Evolutionary conservation across 2,113 vertebrate species (phyloP).

Genomic region (Seriola aureovittata): DNA sequence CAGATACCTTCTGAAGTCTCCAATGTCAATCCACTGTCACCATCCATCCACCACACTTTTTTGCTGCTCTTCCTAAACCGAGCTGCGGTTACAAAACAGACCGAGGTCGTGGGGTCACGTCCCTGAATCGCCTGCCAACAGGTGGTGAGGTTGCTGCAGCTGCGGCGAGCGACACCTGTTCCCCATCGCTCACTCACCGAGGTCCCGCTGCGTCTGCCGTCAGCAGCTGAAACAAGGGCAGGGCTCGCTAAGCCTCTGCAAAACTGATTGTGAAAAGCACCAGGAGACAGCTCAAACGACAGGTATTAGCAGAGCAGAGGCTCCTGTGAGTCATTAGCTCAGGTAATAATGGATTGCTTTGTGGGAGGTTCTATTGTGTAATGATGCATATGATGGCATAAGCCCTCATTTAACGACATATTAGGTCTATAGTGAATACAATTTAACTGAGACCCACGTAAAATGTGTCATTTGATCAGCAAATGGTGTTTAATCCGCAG

Average conservation of each 20-base stretch:
- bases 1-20: background rate
- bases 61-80: constrained; percentile 13
- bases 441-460: constrained; percentile 23
- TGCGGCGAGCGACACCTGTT: constrained; percentile 66
- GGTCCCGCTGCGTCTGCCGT: constrained; percentile 19
- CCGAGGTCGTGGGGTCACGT: constrained; percentile 35
- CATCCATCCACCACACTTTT: background rate
- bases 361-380: constrained; percentile 54
- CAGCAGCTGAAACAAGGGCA: constrained; percentile 53
- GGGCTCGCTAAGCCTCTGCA: constrained; percentile 32
- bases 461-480: constrained; percentile 53
- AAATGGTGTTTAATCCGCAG: constrained; percentile 31
- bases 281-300: constrained; percentile 26
- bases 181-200: constrained; percentile 62
- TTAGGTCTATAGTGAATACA: constrained; percentile 17
- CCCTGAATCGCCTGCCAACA: constrained; percentile 44
- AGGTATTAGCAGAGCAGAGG: constrained; percentile 48
- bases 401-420: constrained; percentile 32
- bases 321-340: constrained; percentile 60
- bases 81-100: constrained; percentile 23
- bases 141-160: constrained; percentile 54
- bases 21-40: background rate
- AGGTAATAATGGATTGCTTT: constrained; percentile 54
- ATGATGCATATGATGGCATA: constrained; percentile 50
- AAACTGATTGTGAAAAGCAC: constrained; percentile 33